phyloP scores from a whole-genome alignment of 1,140 invertebrate species.

The Homarus americanus region DNA sequence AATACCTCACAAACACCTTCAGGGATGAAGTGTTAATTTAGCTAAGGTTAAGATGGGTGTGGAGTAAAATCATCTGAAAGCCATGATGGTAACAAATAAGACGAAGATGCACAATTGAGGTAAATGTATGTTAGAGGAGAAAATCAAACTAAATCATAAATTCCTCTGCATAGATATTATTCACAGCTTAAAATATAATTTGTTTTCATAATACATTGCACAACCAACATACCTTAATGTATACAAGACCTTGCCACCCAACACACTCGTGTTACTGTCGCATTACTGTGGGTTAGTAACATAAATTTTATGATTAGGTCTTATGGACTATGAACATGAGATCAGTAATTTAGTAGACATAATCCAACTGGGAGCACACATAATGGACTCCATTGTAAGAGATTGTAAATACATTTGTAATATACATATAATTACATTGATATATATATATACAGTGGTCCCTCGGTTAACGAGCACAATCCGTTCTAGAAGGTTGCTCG shows the following conservation, averaged over 20 bases:
- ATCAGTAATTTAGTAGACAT: constrained; percentile 4
- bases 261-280: neutral
- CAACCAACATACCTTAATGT: neutral
- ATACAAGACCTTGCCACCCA: neutral
- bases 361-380: neutral
- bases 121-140: too few relatives aligned
- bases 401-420: neutral
- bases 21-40: too few relatives aligned
- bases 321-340: constrained; percentile 4
- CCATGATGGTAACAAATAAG: too few relatives aligned
- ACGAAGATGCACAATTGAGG: too few relatives aligned
- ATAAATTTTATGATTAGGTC: too few relatives aligned
- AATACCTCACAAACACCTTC: too few relatives aligned
- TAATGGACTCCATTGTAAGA: neutral
- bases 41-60: too few relatives aligned
- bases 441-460: neutral
- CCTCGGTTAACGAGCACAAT: too few relatives aligned
- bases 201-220: constrained; percentile 1
- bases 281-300: too few relatives aligned
- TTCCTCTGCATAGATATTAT: neutral
- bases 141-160: neutral
- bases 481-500: too few relatives aligned
- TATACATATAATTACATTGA: neutral
- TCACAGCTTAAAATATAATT: neutral
- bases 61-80: too few relatives aligned